phyloP scores from a whole-genome alignment of 2,888 invertebrate species.

The Acanthopleura granulata region DNA sequence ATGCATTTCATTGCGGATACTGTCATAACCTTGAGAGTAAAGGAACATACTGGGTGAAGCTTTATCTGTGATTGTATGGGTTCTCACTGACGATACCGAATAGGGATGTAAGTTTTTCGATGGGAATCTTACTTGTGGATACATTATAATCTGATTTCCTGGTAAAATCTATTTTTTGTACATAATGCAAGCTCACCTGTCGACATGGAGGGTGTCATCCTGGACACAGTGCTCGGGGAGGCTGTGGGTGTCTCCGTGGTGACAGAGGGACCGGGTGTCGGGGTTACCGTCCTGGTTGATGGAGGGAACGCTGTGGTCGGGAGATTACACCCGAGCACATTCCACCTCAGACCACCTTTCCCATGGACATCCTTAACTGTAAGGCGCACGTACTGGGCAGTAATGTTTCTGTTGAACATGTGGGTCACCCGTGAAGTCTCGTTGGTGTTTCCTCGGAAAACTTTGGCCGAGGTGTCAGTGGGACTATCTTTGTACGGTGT shows the following conservation, averaged over 20 bases:
- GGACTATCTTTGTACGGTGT: slow-evolving; percentile 43
- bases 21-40: too few species aligned
- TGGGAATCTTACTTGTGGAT: too few species aligned
- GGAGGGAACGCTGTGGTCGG: neutral
- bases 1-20: too few species aligned
- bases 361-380: slow-evolving; percentile 40
- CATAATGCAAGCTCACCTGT: too few species aligned
- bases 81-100: too few species aligned
- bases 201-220: neutral
- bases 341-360: slow-evolving; percentile 44
- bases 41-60: too few species aligned
- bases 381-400: slow-evolving; percentile 48
- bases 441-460: slow-evolving; percentile 47
- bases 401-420: slow-evolving; percentile 53
- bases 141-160: too few species aligned
- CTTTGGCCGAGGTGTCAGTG: slow-evolving; percentile 37
- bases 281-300: neutral
- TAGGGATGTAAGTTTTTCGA: too few species aligned
- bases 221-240: neutral
- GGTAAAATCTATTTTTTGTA: too few species aligned
- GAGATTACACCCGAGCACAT: slow-evolving; percentile 53
- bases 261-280: slow-evolving; percentile 20
- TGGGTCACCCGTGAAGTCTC: slow-evolving; percentile 40
- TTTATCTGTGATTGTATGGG: too few species aligned
- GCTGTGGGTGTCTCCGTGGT: slow-evolving; percentile 22